phyloP scores from a whole-genome alignment of 2,888 invertebrate genomes.

The Ctena decussata region DNA sequence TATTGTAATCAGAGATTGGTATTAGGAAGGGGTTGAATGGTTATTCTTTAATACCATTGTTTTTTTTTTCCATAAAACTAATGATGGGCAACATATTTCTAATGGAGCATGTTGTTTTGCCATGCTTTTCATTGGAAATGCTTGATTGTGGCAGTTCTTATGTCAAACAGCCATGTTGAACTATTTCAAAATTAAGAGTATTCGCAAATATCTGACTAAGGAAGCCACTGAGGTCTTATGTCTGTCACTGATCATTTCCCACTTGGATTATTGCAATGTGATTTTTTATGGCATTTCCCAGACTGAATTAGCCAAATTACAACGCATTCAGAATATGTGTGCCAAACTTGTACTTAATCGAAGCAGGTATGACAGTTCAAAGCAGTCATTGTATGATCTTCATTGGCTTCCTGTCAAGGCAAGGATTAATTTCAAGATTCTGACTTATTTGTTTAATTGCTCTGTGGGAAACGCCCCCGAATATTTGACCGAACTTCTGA shows the following conservation, averaged over 20 bases:
- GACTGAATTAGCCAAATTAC: conserved; percentile 23
- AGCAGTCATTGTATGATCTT: conserved; percentile 21
- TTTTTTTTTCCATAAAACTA: too few species aligned
- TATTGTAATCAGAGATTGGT: too few species aligned
- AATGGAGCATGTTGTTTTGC: too few species aligned
- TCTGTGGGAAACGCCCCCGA: conserved; percentile 17
- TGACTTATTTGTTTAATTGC: conserved; percentile 23
- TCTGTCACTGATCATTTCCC: conserved; percentile 31
- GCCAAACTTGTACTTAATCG: conserved; percentile 36
- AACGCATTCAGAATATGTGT: conserved; percentile 40
- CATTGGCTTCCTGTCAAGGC: conserved; percentile 35
- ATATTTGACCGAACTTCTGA: conserved; percentile 23
- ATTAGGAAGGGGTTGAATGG: too few species aligned
- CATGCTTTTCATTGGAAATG: too few species aligned
- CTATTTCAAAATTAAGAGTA: conserved; percentile 16
- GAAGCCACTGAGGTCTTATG: conserved; percentile 25
- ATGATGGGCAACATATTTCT: too few species aligned
- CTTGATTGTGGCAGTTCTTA: too few species aligned
- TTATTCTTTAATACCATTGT: too few species aligned
- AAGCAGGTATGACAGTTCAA: conserved; percentile 22
- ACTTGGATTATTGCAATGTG: conserved; percentile 39
- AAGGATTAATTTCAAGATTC: conserved; percentile 28
- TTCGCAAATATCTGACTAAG: conserved; percentile 24
- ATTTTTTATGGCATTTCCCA: conserved; percentile 35
- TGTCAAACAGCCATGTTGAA: conserved; percentile 28